Conservation (phyloP, 2,797 vertebrate genomes). For the Spea hammondii region DNA sequence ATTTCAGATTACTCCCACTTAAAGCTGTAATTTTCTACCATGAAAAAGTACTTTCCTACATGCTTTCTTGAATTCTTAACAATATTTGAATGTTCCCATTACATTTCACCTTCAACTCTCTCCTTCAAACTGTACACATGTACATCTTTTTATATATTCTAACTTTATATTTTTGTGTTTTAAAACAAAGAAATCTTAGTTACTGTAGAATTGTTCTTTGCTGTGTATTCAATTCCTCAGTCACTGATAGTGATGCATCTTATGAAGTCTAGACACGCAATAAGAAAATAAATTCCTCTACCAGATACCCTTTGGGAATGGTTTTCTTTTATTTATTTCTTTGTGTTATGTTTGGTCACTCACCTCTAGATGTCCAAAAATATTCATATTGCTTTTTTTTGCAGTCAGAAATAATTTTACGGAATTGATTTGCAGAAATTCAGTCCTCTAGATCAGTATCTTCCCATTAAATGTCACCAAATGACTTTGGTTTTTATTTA, state of each 20-base stretch:
- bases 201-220: background rate
- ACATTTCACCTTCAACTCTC: background rate
- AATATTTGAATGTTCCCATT: background rate
- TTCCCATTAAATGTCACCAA: too few species aligned
- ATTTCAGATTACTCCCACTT: too few species aligned
- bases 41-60: background rate
- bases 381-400: background rate
- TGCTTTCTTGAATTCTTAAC: background rate
- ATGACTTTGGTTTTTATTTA: too few species aligned
- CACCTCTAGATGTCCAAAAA: constrained; percentile 8
- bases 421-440: too few species aligned
- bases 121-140: background rate
- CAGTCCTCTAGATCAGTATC: too few species aligned
- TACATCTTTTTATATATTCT: background rate
- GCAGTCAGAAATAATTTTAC: too few species aligned
- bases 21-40: too few species aligned
- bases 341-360: constrained; percentile 22
- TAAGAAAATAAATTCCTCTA: constrained; percentile 24
- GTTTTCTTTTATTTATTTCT: constrained; percentile 31
- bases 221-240: background rate
- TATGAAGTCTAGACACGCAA: constrained; percentile 19
- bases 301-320: constrained; percentile 10
- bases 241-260: constrained; percentile 5
- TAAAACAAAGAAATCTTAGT: background rate
- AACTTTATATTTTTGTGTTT: background rate